Evolutionary conservation across 2,797 vertebrate genomes (phyloP), one percentile per base, ranked within the genome.

Genomic region (Poliocrania exsul): DNA sequence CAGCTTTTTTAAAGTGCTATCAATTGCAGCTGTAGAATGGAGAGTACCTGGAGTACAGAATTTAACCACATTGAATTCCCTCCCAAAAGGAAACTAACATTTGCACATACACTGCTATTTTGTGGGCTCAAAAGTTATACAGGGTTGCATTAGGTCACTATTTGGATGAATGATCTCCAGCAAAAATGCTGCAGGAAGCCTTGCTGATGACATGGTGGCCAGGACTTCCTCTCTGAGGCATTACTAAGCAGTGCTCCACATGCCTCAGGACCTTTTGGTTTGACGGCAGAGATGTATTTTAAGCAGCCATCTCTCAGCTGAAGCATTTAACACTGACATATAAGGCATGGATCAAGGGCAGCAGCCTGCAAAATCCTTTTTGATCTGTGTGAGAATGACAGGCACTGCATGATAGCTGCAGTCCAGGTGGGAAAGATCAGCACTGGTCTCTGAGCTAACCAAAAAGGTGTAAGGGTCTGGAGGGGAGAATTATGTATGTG

Each of bases 341-440:
- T 37, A 85, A 92, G 61, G 69, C 20, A 40, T 3, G 37, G 72
- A 93, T 95, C 86, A 95, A 92, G 90, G 86, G 73, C 81, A 89
- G 40, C 33, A 61, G 61, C 57, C 57, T 84, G 67, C 81, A 91
- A 93, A 93, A 93, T 89, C 71, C 56, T 77, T 93, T 96, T 87
- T 95, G 81, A 89, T 96, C 71, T 85, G 65, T 57, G 13, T 65
- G 74, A 85, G 83, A 71, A 53, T 94, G 93, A 89, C 91, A 93
- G 88, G 84, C 83, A 58, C 83, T 89, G 60, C 5, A 0, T 90
- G 86, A 81, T 95, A 89, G 84, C 84, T 94, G 72, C 58, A 54
- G 81, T 67, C 74, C 75, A 80, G 79, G 93, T 82, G 91, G 86
- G 74, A 87, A 94, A 94, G 75, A 89, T 82, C 86, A 83, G 53